Percentiles rank a stretch among this genome's conserved stretches.
These are phyloP conservation scores for Coregonus suidteri DNA, from an alignment of 2,797 vertebrate genomes.

Conservation along the genomic window DNA sequence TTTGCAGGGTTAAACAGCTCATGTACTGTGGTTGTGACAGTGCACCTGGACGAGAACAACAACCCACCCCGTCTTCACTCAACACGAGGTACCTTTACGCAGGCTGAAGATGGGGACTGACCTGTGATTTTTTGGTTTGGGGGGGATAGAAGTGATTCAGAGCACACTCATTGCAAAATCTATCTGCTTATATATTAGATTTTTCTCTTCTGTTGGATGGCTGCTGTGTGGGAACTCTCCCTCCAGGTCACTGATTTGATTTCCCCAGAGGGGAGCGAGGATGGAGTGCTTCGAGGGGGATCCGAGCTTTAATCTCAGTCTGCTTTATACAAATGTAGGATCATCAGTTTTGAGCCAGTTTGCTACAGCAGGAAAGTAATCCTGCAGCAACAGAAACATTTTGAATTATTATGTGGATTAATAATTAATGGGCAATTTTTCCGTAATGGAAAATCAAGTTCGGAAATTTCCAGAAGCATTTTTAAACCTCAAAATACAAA, in stretches of 20 bases:
- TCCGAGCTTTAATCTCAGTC: slow-evolving; percentile 56
- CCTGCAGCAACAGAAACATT: too few species aligned
- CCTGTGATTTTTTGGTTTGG: background rate
- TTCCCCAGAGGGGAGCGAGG: background rate
- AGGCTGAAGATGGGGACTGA: background rate
- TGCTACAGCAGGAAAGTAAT: too few species aligned
- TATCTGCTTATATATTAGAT: background rate
- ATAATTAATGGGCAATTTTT: too few species aligned
- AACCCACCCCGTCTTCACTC: slow-evolving; percentile 78
- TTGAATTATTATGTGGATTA: too few species aligned
- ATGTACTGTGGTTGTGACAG: slow-evolving; percentile 72
- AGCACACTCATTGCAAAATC: background rate
- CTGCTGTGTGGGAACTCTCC: slow-evolving; percentile 5
- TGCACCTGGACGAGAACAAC: slow-evolving; percentile 82
- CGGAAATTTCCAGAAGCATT: too few species aligned
- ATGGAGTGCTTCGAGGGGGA: background rate
- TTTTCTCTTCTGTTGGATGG: slow-evolving; percentile 2
- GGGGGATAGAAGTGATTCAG: background rate
- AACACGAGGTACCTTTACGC: slow-evolving; percentile 73
- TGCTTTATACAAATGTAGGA: slow-evolving; percentile 36
- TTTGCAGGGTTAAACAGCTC: slow-evolving; percentile 80
- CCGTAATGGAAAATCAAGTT: too few species aligned
- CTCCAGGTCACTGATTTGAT: background rate
- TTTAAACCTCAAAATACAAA: too few species aligned
- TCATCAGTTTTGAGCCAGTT: too few species aligned